These are phyloP conservation scores for Drosophila limbata DNA, from an alignment of 2,888 invertebrate species.

Conservation along the genomic window DNA sequence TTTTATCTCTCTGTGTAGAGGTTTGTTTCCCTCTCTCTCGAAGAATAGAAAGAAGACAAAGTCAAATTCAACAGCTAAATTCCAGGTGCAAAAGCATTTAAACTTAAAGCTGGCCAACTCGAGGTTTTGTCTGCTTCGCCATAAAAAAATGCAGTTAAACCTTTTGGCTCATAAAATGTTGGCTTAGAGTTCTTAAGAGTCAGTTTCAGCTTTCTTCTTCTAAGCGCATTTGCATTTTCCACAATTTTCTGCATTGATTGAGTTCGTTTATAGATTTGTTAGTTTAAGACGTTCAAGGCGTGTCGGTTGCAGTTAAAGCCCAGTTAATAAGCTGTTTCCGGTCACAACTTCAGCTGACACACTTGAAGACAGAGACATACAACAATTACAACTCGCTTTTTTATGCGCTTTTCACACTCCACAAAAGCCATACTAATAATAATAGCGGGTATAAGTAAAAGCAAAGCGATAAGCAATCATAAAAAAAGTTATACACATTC, in stretches of 20 bases:
- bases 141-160: constrained; percentile 29
- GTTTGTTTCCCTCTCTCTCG: no score
- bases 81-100: constrained; percentile 41
- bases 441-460: constrained; percentile 44
- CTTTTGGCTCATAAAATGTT: constrained; percentile 28
- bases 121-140: constrained; percentile 26
- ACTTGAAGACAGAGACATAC: constrained; percentile 45
- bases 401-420: constrained; percentile 63
- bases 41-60: no score
- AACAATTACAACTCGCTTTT: constrained; percentile 56
- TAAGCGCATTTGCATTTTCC: constrained; percentile 32
- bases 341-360: constrained; percentile 38
- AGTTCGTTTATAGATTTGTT: constrained; percentile 18
- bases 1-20: neutral
- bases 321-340: constrained; percentile 53
- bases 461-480: constrained; percentile 67
- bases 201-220: neutral
- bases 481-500: constrained; percentile 44
- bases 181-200: neutral
- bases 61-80: constrained; percentile 55
- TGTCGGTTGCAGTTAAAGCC: constrained; percentile 9
- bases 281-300: constrained; percentile 4
- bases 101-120: constrained; percentile 33
- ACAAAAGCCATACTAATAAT: constrained; percentile 48
- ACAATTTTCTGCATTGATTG: constrained; percentile 52